These are phyloP conservation scores for Euzophera pinguis DNA, from an alignment of 2,888 invertebrate species.

Conservation along the genomic window DNA sequence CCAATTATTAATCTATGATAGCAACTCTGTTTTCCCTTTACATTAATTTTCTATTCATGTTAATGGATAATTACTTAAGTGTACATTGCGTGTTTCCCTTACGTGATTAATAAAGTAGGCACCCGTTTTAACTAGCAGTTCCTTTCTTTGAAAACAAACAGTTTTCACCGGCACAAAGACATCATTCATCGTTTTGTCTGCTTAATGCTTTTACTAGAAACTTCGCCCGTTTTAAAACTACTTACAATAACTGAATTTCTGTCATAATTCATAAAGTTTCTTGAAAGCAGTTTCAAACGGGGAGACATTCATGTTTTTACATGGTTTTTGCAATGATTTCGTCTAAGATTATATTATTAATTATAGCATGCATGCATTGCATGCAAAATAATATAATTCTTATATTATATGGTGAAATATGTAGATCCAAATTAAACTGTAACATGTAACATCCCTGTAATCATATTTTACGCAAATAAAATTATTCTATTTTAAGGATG, in stretches of 20 bases:
- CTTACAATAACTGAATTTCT: neutral
- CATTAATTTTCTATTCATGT: neutral
- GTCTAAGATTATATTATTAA: no score
- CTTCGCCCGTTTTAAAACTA: neutral
- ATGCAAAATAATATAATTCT: no score
- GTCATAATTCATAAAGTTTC: neutral
- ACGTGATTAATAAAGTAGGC: neutral
- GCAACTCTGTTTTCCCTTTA: neutral
- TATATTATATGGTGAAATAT: no score
- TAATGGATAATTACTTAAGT: constrained; percentile 3
- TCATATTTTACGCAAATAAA: no score
- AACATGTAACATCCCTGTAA: no score
- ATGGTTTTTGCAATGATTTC: no score
- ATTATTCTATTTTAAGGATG: no score
- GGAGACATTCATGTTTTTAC: no score
- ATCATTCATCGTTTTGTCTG: neutral
- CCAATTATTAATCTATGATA: no score
- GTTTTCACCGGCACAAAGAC: neutral
- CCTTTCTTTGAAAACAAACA: neutral
- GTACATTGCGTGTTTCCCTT: neutral
- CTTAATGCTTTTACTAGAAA: neutral
- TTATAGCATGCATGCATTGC: no score
- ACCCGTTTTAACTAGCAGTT: neutral
- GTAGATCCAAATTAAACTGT: no score
- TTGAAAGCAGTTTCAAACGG: neutral